Conservation (phyloP, 2,888 invertebrate genomes). For the Andricus quercusramuli region DNA sequence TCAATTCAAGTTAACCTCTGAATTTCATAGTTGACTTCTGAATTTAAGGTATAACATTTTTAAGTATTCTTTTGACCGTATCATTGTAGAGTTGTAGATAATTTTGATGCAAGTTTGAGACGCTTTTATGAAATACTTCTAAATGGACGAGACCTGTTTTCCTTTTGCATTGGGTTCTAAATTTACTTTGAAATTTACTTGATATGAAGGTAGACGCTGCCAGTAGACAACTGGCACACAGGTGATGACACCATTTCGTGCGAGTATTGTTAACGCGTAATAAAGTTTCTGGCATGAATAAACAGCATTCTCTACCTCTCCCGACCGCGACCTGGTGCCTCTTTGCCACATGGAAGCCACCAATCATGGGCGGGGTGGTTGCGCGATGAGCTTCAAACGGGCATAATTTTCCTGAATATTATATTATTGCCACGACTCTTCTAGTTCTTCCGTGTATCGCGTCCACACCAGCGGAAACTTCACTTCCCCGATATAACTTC, state of each 20-base stretch:
- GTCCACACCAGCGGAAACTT: background rate
- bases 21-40: too few species aligned
- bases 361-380: background rate
- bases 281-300: constrained; percentile 36
- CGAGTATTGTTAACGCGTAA: constrained; percentile 31
- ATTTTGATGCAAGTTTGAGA: background rate
- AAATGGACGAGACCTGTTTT: background rate
- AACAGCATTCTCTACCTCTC: constrained; percentile 10
- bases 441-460: background rate
- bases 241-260: constrained; percentile 33
- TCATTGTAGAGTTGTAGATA: too few species aligned
- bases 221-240: constrained; percentile 27
- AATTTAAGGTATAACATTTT: too few species aligned
- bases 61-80: too few species aligned
- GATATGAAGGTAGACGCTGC: background rate
- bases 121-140: background rate
- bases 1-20: too few species aligned
- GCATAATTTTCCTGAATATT: background rate
- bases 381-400: background rate
- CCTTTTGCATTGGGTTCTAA: background rate
- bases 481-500: constrained; percentile 9
- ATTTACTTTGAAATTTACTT: constrained; percentile 15
- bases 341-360: background rate
- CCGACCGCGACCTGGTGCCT: background rate
- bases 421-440: constrained; percentile 13